Base-by-base conservation (phyloP, 1,140 invertebrate genomes). In the Druon quercuslanigerum region DNA sequence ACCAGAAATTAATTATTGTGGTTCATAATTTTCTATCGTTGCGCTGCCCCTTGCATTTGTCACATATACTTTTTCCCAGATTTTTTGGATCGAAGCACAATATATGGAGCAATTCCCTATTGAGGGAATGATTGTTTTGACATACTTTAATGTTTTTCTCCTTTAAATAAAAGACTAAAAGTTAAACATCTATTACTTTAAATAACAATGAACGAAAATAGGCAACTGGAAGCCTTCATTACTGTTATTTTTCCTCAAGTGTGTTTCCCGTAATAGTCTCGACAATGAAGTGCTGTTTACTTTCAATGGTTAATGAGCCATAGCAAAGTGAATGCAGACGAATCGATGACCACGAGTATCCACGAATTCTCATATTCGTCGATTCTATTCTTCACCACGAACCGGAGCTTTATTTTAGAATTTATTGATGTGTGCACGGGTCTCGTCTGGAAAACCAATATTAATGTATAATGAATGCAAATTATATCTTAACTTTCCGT, bases 1-100 rank as follows among this genome's bases (percentile, higher is more conserved):
- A 79, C 75, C 50, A 72, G 80, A 83, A 83, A 78, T 87, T 87
- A 87, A 88, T 88, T 87, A 88, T 88, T 87, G 83, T 82, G 82
- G 76, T 80, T 79, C 11, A 17, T 54, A 17, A 9, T 54, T 81
- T 79, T 79, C 74, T 76, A 77, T 74, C 77, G 56, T 50, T 71
- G 60, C 70, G 66, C 74, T 56, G 70, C 81, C 82, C 79, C 84
- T 84, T 83, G 82, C 81, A 84, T 77, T 80, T 81, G 75, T 84
- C 83, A 77, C 83, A 85, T 83, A 87, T 85, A 77, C 75, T 80
- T 60, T 77, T 84, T 82, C 84, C 76, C 82, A 82, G 77, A 82
- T 85, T 87, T 84, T 84, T 76, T 33, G 79, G 56, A 76, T 79
- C 79, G 57, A 78, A 74, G 77, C 76, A 56, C 56, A 71, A 52